Evolutionary conservation across 2,888 invertebrate genomes (phyloP).

Genomic region (Euspilapteryx auroguttella): DNA sequence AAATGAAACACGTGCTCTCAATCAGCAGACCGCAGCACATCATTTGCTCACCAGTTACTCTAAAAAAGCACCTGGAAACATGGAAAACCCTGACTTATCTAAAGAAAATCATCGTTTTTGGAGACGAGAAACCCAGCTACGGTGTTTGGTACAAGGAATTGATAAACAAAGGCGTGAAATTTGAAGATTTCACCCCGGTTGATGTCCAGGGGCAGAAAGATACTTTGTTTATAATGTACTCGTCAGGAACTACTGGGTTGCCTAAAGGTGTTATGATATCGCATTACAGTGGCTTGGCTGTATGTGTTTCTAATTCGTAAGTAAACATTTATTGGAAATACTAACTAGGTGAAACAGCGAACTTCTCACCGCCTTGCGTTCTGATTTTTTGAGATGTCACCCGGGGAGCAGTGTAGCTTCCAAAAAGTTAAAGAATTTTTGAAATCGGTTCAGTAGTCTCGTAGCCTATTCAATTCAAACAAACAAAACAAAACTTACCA

Average conservation of each 20-base stretch:
- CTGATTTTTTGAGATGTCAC: too few relatives aligned
- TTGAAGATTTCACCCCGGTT: constrained; percentile 19
- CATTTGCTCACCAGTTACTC: constrained; percentile 23
- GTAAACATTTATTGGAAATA: too few relatives aligned
- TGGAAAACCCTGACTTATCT: constrained; percentile 14
- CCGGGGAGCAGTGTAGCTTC: too few relatives aligned
- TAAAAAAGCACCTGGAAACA: constrained; percentile 17
- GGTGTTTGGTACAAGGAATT: constrained; percentile 20
- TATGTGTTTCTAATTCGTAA: too few relatives aligned
- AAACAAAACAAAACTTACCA: too few relatives aligned
- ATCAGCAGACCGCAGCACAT: constrained; percentile 31
- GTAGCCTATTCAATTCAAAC: too few relatives aligned
- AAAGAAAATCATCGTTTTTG: constrained; percentile 23
- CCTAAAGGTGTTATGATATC: constrained; percentile 39
- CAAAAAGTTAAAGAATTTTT: too few relatives aligned
- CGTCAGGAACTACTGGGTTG: constrained; percentile 40
- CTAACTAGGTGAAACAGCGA: too few relatives aligned
- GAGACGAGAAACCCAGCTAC: constrained; percentile 13
- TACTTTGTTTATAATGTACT: constrained; percentile 25
- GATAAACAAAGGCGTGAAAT: constrained; percentile 10
- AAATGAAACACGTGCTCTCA: constrained; percentile 23
- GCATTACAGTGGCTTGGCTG: too few relatives aligned
- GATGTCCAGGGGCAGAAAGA: constrained; percentile 25
- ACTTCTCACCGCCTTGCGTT: too few relatives aligned
- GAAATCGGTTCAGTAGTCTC: too few relatives aligned